Percentiles rank a stretch among this genome's conserved stretches.
Conservation (phyloP, 2,113 vertebrate genomes). For the Haplochromis vanheusdeni region DNA sequence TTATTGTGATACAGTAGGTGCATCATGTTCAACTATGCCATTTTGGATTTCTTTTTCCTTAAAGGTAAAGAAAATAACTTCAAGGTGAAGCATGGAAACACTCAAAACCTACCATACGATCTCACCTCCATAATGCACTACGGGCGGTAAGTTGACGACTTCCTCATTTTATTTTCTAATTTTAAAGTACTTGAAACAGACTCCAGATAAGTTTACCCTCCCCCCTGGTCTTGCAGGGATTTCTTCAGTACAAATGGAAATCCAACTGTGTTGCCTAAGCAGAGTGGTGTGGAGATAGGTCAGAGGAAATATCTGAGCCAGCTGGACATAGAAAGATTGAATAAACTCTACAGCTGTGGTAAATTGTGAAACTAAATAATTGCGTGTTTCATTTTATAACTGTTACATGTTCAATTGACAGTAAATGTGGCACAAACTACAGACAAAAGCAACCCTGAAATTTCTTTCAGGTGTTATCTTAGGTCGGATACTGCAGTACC, state of each 20-base stretch:
- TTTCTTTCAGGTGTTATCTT: background rate
- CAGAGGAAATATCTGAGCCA: constrained; percentile 18
- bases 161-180: background rate
- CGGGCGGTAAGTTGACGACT: background rate
- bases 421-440: background rate
- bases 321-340: constrained; percentile 13
- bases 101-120: constrained; percentile 28
- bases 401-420: rapidly evolving
- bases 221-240: background rate
- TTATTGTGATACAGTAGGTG: background rate
- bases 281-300: background rate
- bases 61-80: background rate
- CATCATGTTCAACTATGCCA: background rate
- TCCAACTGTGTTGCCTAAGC: background rate
- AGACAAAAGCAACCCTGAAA: background rate
- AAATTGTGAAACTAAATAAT: background rate
- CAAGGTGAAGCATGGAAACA: background rate
- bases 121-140: constrained; percentile 43
- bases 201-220: background rate
- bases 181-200: background rate
- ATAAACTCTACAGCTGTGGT: constrained; percentile 23
- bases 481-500: background rate
- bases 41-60: background rate
- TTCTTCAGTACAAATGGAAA: constrained; percentile 8
- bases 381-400: background rate